Conservation (phyloP, 2,797 vertebrate genomes). For the Danio tinwini region DNA sequence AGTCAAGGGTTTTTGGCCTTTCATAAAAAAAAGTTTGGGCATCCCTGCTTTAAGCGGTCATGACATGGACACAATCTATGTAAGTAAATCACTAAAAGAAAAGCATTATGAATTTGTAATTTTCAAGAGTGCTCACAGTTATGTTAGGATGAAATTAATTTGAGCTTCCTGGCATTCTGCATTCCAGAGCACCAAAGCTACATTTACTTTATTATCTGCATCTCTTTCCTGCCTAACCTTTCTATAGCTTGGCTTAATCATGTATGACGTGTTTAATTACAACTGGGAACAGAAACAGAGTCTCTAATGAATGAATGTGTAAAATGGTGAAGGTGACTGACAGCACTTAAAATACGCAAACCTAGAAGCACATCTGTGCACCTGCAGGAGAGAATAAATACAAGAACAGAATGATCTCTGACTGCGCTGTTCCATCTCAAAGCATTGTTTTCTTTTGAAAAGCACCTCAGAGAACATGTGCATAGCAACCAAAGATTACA, state of each 20-base stretch:
- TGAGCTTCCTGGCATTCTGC: conserved; percentile 9
- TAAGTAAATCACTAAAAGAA: conserved; percentile 36
- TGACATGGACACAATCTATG: conserved; percentile 46
- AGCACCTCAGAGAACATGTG: not conserved
- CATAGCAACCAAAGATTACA: not conserved
- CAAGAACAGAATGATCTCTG: not conserved
- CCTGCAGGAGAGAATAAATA: not conserved
- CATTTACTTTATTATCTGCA: not conserved
- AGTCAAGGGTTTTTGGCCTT: no score
- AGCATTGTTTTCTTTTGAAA: not conserved
- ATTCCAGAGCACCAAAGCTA: not conserved
- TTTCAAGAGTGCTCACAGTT: conserved; percentile 21
- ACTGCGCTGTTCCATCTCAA: not conserved
- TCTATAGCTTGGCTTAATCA: conserved; percentile 64
- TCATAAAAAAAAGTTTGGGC: no score
- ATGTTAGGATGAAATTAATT: conserved; percentile 10
- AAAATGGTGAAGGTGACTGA: not conserved
- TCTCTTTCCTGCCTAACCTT: conserved; percentile 31
- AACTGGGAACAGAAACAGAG: conserved; percentile 62
- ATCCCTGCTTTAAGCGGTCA: no score
- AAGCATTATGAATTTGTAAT: conserved; percentile 10
- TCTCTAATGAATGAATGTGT: not conserved
- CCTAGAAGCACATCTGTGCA: conserved; percentile 36
- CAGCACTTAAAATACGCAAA: conserved; percentile 25
- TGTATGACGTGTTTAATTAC: conserved; percentile 69